Conservation (phyloP, 2,888 invertebrate genomes). For the Deladenus siricidicola region DNA sequence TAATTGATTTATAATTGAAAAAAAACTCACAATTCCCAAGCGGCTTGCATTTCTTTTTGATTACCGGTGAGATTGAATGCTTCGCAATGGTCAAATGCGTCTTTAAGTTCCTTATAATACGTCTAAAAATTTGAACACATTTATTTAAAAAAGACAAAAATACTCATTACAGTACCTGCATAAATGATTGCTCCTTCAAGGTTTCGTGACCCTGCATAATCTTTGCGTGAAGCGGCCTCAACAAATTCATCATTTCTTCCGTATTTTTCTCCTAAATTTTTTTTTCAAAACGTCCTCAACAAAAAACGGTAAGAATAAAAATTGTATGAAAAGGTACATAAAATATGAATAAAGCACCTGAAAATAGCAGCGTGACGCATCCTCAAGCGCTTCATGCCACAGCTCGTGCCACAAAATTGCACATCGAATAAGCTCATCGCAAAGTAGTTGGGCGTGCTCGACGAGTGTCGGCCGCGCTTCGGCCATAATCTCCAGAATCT, state of each 20-base stretch:
- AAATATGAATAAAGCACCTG: too few species aligned
- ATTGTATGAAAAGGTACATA: too few species aligned
- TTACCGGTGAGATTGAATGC: slow-evolving; percentile 75
- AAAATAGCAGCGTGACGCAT: slow-evolving; percentile 66
- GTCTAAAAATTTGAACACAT: slow-evolving; percentile 58
- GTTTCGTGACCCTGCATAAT: slow-evolving; percentile 88
- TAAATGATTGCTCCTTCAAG: slow-evolving; percentile 89
- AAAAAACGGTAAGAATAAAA: too few species aligned
- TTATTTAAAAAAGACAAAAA: background rate
- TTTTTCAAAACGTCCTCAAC: too few species aligned
- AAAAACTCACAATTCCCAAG: slow-evolving; percentile 98
- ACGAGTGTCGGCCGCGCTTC: slow-evolving; percentile 86
- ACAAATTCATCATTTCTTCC: slow-evolving; percentile 86
- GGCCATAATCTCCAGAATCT: slow-evolving; percentile 86
- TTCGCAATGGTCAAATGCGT: slow-evolving; percentile 91
- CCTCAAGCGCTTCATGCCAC: slow-evolving; percentile 87
- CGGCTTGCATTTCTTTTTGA: slow-evolving; percentile 71
- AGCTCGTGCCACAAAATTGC: slow-evolving; percentile 83
- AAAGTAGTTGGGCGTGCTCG: slow-evolving; percentile 68
- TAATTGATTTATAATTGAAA: too few species aligned
- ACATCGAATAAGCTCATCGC: slow-evolving; percentile 77
- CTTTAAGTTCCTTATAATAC: slow-evolving; percentile 83
- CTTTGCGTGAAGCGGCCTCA: slow-evolving; percentile 89
- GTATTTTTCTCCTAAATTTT: slow-evolving; percentile 93
- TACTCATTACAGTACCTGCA: slow-evolving; percentile 66